Evolutionary conservation across 2,888 invertebrate species (phyloP).

Genomic region (Drosophila conformis): DNA sequence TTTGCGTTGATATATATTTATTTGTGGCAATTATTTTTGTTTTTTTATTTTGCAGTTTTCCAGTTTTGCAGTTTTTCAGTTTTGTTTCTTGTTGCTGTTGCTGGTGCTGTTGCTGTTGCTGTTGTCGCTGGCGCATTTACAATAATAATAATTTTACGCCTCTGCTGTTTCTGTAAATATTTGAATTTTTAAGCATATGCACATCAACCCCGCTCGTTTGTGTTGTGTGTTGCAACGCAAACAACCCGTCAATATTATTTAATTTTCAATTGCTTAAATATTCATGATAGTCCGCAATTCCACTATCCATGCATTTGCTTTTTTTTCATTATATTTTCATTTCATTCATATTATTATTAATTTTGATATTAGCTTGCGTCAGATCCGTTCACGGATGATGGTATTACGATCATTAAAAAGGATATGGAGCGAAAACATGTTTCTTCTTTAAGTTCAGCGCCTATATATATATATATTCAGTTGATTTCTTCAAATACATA

Average conservation of each 20-base stretch:
- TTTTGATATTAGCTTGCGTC: constrained; percentile 13
- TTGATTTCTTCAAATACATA: neutral
- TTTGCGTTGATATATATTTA: constrained; percentile 16
- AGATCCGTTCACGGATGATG: neutral
- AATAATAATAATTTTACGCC: constrained; percentile 73
- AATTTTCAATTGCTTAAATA: constrained; percentile 44
- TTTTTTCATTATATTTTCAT: neutral
- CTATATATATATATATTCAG: neutral
- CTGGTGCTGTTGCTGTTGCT: constrained; percentile 12
- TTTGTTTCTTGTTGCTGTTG: neutral
- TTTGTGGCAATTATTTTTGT: constrained; percentile 52
- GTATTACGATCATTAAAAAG: neutral
- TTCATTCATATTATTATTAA: neutral
- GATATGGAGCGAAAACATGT: neutral
- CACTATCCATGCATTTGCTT: too few relatives aligned
- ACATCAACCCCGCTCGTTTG: constrained; percentile 42
- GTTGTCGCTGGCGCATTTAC: constrained; percentile 55
- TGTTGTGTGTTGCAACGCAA: constrained; percentile 35
- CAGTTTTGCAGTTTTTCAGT: constrained; percentile 3
- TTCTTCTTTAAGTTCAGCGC: too few relatives aligned
- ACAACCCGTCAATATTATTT: constrained; percentile 45
- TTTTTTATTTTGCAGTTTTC: constrained; percentile 25
- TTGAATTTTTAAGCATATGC: constrained; percentile 76
- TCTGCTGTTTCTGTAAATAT: constrained; percentile 68
- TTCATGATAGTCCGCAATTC: neutral